phyloP scores from a whole-genome alignment of 1,140 invertebrate species.

The Drosophila sp. region DNA sequence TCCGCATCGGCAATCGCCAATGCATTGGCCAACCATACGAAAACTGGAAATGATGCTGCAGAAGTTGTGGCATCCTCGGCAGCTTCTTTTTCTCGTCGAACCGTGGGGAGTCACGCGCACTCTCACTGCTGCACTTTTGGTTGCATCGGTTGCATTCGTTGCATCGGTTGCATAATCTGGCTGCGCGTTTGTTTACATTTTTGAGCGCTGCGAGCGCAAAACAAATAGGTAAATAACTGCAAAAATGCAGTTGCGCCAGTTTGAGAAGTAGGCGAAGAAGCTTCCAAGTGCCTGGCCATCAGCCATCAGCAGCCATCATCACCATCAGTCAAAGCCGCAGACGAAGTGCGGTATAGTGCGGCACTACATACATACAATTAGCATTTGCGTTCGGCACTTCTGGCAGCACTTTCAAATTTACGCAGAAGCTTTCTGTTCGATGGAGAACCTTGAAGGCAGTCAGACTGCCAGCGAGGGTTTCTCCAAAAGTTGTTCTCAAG shows the following conservation, averaged over 20 bases:
- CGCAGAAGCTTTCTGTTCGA: conserved; percentile 50
- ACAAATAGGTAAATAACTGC: conserved; percentile 45
- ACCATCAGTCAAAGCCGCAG: conserved; percentile 59
- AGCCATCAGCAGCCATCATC: conserved; percentile 5
- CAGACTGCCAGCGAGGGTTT: background rate
- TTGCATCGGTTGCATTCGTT: conserved; percentile 33
- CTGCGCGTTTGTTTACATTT: conserved; percentile 53
- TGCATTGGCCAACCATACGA: conserved; percentile 30
- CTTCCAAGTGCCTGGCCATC: conserved; percentile 28
- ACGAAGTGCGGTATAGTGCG: background rate
- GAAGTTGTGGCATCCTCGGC: conserved; percentile 44
- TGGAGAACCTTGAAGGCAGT: conserved; percentile 61
- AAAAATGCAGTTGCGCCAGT: conserved; percentile 66
- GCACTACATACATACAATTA: conserved; percentile 42
- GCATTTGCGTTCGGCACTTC: conserved; percentile 60
- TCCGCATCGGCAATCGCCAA: conserved; percentile 44
- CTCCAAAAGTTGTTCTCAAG: background rate
- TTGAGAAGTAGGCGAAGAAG: conserved; percentile 42
- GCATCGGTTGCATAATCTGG: conserved; percentile 56
- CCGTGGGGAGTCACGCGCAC: conserved; percentile 46
- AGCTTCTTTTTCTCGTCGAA: conserved; percentile 23
- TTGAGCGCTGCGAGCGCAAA: conserved; percentile 41
- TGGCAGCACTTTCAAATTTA: conserved; percentile 54
- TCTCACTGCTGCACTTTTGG: conserved; percentile 60
- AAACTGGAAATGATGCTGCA: conserved; percentile 47